Base-by-base conservation (phyloP, 2,888 invertebrate species). In the Holacanthella duospinosa region DNA sequence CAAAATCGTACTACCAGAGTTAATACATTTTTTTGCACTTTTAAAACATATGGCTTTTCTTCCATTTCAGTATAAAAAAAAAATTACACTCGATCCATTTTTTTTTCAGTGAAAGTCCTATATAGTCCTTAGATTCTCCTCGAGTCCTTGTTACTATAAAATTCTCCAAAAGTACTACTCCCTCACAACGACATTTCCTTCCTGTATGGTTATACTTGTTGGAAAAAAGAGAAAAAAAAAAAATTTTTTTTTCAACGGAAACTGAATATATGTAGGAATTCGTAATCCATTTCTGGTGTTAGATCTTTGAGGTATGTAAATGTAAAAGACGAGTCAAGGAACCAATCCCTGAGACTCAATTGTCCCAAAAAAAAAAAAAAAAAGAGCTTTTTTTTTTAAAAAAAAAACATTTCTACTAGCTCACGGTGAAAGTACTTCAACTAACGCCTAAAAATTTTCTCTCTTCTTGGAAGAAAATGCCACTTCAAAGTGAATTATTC, bases 401-500 rank as follows among this genome's bases (percentile, higher is more conserved):
- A 36, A 36, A 36, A 36, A 16, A 16, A 16, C 36, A 36, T 16
- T 36, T 36, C 16, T 16, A 36, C 36, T 9, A 36, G 36, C 59
- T 65, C 9, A 16, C 36, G 36, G 64, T 64, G 66, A 66, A 66
- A 66, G 56, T 62, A 54, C 26, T 29, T 36, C 48, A 21, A 48
- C 48, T 16, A 6, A 36, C 36, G 36, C 36, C 36, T 4, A n/a
- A 21, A 21, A 48, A 21, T 24, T 58, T 54, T 48, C 19, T 4
- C 4, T 48, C 48, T 21, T 21, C 21, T 48, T 9, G 4, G 29
- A 61, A 53, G 44, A 66, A 53, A 55, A 55, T 54, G 29, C 64
- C 63, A 63, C 64, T 64, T 66, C 64, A 66, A 66, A 66, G 66
- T 66, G 66, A 66, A 66, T 66, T 64, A 64, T 66, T 66, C 66